Evolutionary conservation across 37 sponge, comb jelly and placozoan species (phyloP).

Genomic region (Eunapius fragilis): DNA sequence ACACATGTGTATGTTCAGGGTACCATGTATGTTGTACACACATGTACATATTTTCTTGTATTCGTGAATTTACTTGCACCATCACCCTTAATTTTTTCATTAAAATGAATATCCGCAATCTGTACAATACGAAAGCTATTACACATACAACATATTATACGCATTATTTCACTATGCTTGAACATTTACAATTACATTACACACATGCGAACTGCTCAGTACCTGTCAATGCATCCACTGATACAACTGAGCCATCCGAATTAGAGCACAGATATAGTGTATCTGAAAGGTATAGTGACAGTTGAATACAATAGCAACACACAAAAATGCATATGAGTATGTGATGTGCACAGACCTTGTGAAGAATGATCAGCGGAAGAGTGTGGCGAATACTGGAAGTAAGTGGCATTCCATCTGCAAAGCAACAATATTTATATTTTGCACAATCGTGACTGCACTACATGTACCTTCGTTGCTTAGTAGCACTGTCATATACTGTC

Average conservation of each 20-base stretch:
- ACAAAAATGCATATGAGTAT: not conserved
- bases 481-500: conserved; percentile 59
- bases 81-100: no score
- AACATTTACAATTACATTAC: not conserved
- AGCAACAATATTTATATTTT: not conserved
- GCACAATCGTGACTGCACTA: not conserved
- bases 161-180: no score
- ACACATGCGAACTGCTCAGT: not conserved
- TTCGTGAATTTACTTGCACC: no score
- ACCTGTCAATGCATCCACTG: conserved; percentile 75
- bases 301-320: not conserved
- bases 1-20: no score
- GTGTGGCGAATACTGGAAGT: conserved; percentile 47
- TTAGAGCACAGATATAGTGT: conserved; percentile 63
- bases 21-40: no score
- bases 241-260: conserved; percentile 71
- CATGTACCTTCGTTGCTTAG: conserved; percentile 47
- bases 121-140: no score
- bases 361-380: conserved; percentile 22
- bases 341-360: conserved; percentile 28
- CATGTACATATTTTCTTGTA: no score
- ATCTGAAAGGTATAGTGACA: conserved; percentile 41
- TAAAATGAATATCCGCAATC: no score
- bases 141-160: not conserved
- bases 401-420: conserved; percentile 80